Conservation (phyloP, 2,797 vertebrate species). For the Epinephelus awoara region DNA sequence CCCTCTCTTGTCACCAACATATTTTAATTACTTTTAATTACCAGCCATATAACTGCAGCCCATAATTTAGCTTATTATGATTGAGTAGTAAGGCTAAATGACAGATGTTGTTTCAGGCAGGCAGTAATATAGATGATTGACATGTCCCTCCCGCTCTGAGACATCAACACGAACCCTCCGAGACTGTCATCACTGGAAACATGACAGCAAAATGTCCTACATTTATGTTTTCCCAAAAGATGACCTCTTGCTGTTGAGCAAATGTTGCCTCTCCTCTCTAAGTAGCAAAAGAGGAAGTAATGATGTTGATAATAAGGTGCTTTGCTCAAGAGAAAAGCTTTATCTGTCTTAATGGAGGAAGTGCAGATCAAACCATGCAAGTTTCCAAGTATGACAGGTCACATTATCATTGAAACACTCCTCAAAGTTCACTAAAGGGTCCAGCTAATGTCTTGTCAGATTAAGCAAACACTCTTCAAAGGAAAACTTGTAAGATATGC, state of each 20-base stretch:
- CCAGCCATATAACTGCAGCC: not conserved
- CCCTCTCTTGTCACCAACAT: not conserved
- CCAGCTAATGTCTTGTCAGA: not conserved
- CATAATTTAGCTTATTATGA: not conserved
- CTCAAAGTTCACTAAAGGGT: not conserved
- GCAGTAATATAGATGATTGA: not conserved
- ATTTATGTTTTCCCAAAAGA: not conserved
- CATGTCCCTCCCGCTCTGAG: not conserved
- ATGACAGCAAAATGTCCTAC: not conserved
- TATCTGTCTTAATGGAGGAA: too few relatives aligned
- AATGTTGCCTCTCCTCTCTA: slow-evolving; percentile 7
- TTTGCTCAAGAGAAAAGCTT: too few relatives aligned
- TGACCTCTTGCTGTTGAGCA: not conserved
- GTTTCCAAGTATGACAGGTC: not conserved
- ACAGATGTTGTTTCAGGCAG: slow-evolving; percentile 10
- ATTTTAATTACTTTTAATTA: slow-evolving; percentile 28
- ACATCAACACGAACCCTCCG: not conserved
- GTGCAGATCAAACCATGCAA: not conserved
- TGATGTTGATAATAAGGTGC: not conserved
- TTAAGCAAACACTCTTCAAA: not conserved
- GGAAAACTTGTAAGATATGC: not conserved
- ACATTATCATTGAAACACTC: not conserved
- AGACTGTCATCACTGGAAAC: not conserved
- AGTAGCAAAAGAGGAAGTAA: slow-evolving; percentile 4
- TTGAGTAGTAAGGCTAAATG: not conserved